phyloP scores from a whole-genome alignment of 2,888 invertebrate species.

The Glaucopsyche alexis region DNA sequence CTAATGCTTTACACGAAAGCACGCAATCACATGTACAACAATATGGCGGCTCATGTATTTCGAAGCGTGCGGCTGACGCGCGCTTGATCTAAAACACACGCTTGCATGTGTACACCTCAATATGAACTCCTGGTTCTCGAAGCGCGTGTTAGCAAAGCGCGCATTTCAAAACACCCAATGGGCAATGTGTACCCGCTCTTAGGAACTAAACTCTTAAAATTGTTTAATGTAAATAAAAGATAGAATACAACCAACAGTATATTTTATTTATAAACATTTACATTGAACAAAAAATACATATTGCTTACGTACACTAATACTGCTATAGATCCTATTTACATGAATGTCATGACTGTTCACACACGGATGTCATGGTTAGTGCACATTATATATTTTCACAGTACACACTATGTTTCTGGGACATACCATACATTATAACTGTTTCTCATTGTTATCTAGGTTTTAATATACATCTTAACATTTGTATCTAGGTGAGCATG shows the following conservation, averaged over 20 bases:
- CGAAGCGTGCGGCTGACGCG: too few relatives aligned
- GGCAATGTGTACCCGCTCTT: too few relatives aligned
- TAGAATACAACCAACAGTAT: conserved; percentile 73
- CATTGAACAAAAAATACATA: conserved; percentile 71
- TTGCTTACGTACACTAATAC: conserved; percentile 72
- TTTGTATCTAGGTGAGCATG: conserved; percentile 18
- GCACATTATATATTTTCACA: conserved; percentile 26
- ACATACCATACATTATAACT: conserved; percentile 3
- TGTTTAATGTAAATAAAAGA: conserved; percentile 41
- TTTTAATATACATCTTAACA: conserved; percentile 21
- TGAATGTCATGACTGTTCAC: conserved; percentile 52
- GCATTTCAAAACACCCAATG: too few relatives aligned
- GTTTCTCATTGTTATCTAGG: background rate
- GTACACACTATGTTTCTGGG: background rate
- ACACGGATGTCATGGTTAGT: conserved; percentile 44
- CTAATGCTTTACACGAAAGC: too few relatives aligned
- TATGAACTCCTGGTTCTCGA: too few relatives aligned
- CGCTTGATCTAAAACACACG: too few relatives aligned
- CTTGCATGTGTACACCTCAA: too few relatives aligned
- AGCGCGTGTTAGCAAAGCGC: too few relatives aligned
- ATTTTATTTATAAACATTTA: conserved; percentile 77
- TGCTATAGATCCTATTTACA: conserved; percentile 57
- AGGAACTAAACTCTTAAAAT: conserved; percentile 27
- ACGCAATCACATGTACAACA: too few relatives aligned
- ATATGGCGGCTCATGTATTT: too few relatives aligned